Evolutionary conservation across 2,113 vertebrate species (phyloP).

Genomic region (Callipepla californica): DNA sequence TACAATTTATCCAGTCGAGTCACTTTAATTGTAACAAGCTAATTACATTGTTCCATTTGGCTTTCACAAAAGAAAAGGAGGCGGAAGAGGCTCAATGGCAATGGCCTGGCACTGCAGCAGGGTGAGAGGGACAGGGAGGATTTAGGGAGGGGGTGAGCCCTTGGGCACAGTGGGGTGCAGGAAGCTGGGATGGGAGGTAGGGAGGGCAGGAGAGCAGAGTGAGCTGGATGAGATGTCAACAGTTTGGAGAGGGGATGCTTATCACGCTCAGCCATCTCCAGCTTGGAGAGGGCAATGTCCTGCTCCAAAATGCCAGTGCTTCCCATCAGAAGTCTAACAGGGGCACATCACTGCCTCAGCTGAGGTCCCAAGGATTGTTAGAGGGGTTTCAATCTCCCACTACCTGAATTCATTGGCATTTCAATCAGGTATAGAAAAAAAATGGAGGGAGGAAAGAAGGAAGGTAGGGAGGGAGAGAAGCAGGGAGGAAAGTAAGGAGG

Average conservation of each 20-base stretch:
- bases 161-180: neutral
- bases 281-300: neutral
- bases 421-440: neutral
- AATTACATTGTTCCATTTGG: slow-evolving; percentile 99
- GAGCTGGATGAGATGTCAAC: neutral
- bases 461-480: too few relatives aligned
- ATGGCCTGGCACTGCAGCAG: slow-evolving; percentile 17
- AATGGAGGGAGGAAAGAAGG: too few relatives aligned
- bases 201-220: neutral
- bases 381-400: neutral
- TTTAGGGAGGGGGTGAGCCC: neutral
- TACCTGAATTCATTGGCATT: neutral
- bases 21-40: slow-evolving; percentile 99
- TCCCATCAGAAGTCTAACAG: accelerated
- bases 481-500: too few relatives aligned
- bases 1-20: slow-evolving; percentile 99
- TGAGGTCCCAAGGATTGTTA: neutral
- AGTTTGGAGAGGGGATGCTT: accelerated
- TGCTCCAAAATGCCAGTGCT: neutral
- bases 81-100: slow-evolving; percentile 84
- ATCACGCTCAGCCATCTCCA: accelerated
- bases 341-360: neutral
- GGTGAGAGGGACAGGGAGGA: accelerated
- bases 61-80: slow-evolving; percentile 98
- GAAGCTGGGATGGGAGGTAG: neutral